Evolutionary conservation across 1,140 invertebrate species (phyloP).

Genomic region (Cydia splendana): DNA sequence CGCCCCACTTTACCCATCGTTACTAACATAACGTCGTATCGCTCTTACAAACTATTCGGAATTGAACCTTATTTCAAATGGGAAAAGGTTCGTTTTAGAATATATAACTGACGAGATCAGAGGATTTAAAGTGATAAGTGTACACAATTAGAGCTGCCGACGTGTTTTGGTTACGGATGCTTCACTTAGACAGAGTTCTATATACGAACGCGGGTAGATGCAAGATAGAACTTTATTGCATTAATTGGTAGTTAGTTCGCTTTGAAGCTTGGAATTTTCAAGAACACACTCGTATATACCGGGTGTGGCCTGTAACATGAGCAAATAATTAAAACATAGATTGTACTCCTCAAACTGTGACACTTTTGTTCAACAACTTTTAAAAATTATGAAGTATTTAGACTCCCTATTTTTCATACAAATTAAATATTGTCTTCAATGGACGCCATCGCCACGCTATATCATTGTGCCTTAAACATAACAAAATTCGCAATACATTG

Average conservation of each 20-base stretch:
- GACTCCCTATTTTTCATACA: too few relatives aligned
- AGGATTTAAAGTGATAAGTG: not conserved
- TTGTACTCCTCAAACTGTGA: too few relatives aligned
- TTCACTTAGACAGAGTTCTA: constrained; percentile 7
- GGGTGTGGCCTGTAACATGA: too few relatives aligned
- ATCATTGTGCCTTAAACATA: too few relatives aligned
- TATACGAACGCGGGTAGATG: not conserved
- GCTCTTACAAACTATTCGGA: not conserved
- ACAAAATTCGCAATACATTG: too few relatives aligned
- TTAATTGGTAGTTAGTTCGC: not conserved
- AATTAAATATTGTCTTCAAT: too few relatives aligned
- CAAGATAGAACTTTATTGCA: constrained; percentile 1
- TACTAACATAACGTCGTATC: not conserved
- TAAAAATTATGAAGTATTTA: too few relatives aligned
- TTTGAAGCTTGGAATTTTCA: not conserved
- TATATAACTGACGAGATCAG: not conserved
- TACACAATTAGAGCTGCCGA: constrained; percentile 7
- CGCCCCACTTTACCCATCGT: not conserved
- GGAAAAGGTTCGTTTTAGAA: not conserved
- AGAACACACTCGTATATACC: not conserved
- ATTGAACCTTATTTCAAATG: not conserved
- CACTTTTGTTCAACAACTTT: too few relatives aligned
- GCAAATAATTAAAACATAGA: too few relatives aligned
- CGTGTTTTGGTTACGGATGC: constrained; percentile 8
- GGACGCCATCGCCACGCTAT: too few relatives aligned